A percentile compares a stretch with the other conserved stretches of the same genome.
These are phyloP conservation scores for Xenentodon cancila DNA, from an alignment of 2,797 vertebrate species.

Conservation along the genomic window DNA sequence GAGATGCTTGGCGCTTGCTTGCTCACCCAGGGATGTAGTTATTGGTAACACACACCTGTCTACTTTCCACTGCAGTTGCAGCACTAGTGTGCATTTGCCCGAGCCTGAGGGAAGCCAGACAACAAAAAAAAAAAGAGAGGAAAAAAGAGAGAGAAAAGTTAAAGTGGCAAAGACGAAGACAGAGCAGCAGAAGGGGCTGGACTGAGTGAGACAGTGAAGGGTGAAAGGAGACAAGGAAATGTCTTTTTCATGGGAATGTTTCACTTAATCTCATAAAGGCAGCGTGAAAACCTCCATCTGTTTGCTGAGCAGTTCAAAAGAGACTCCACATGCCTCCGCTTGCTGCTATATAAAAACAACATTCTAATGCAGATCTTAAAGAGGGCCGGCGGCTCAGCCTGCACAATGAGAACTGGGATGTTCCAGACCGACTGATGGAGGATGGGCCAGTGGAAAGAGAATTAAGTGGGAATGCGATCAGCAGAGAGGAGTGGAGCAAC, in stretches of 20 bases:
- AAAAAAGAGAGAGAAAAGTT: constrained; percentile 22
- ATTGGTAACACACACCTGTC: constrained; percentile 62
- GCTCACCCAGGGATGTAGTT: constrained; percentile 59
- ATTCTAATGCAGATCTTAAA: constrained; percentile 77
- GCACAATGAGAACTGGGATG: constrained; percentile 72
- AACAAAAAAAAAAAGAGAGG: constrained; percentile 27
- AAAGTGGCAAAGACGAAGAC: constrained; percentile 16
- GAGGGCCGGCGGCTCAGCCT: constrained; percentile 67
- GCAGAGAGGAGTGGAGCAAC: constrained; percentile 16
- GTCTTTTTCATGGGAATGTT: constrained; percentile 79
- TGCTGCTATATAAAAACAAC: constrained; percentile 80
- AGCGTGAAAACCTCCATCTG: constrained; percentile 76
- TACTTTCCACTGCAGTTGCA: constrained; percentile 59
- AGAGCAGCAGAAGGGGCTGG: constrained; percentile 22
- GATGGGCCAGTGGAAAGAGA: constrained; percentile 50
- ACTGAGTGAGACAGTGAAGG: constrained; percentile 29
- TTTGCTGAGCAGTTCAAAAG: constrained; percentile 79
- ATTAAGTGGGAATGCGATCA: constrained; percentile 25
- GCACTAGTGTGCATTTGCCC: constrained; percentile 56
- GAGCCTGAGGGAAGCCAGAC: constrained; percentile 55
- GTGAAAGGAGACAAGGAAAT: constrained; percentile 61
- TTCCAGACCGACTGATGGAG: constrained; percentile 57
- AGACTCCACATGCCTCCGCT: constrained; percentile 80
- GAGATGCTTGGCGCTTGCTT: constrained; percentile 32
- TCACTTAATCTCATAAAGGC: constrained; percentile 84